Base-by-base conservation (phyloP, 2,888 invertebrate genomes). In the Chrysina gloriosa region DNA sequence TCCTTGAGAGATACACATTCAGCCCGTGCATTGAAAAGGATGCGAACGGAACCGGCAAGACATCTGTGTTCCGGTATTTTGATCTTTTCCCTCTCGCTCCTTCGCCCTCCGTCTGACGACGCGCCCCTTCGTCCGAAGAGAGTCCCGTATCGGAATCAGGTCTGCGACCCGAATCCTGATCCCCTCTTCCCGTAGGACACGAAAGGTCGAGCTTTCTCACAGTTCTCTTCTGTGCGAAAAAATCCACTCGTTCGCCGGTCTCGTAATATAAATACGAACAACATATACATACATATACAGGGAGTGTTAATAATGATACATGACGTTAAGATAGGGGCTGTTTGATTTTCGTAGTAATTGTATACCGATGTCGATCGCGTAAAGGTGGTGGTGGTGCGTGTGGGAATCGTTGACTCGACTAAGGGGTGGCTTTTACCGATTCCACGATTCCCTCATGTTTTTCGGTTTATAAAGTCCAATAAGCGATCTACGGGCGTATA, bases 71-170 rank as follows among this genome's bases (percentile, higher is more conserved):
- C 48, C 48, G 48, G 48, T 50, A 50, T 25, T 50, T 25, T 7
- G 27, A 50, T 50, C 48, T 25, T 50, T 50, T 25, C 9, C 11
- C 11, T 23, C n/a, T n/a, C n/a, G n/a, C n/a, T n/a, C n/a, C n/a
- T n/a, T n/a, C n/a, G n/a, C n/a, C n/a, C n/a, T n/a, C n/a, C n/a
- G n/a, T n/a, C n/a, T n/a, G n/a, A n/a, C n/a, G n/a, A n/a, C n/a
- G n/a, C n/a, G 11, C 11, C 48, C 48, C 48, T 11, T 25, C 27
- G 27, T 25, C 48, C 48, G n/a, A 50, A 27, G 9, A 3, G 4
- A 39, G 23, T 11, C 48, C 48, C 48, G 27, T 50, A 50, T 50
- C 48, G n/a, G 48, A 50, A 50, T 50, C 48, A 50, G 48, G 48
- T 50, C 25, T 50, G 21, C n/a, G n/a, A n/a, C n/a, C n/a, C n/a